Evolutionary conservation across 1,140 invertebrate species (phyloP).

Genomic region (Drosophila elegans): DNA sequence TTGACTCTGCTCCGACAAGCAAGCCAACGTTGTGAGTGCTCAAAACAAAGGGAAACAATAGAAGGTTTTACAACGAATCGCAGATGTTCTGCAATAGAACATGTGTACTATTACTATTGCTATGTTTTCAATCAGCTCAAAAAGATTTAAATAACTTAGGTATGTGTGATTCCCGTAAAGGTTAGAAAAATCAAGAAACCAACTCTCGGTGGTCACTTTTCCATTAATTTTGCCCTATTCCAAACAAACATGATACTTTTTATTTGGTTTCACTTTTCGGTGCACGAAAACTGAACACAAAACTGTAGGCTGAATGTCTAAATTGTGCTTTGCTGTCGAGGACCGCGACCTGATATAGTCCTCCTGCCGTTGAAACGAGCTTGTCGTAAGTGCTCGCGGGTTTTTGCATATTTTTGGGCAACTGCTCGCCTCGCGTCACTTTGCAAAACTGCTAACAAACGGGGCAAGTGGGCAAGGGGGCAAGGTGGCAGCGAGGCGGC

Average conservation of each 20-base stretch:
- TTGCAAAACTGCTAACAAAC: slow-evolving; percentile 42
- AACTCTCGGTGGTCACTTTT: neutral
- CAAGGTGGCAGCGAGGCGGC: no score
- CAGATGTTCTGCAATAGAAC: slow-evolving; percentile 18
- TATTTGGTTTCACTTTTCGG: slow-evolving; percentile 46
- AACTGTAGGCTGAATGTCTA: slow-evolving; percentile 56
- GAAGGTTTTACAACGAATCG: slow-evolving; percentile 17
- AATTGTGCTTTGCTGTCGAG: slow-evolving; percentile 44
- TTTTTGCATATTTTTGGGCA: slow-evolving; percentile 59
- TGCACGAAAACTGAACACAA: slow-evolving; percentile 29
- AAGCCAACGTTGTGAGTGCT: slow-evolving; percentile 33
- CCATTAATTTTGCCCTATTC: neutral
- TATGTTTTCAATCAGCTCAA: neutral
- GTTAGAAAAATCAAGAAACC: neutral
- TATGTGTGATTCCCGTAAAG: neutral
- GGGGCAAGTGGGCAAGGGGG: slow-evolving; percentile 13
- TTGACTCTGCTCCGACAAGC: slow-evolving; percentile 36
- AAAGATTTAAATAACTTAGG: no score
- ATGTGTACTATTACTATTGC: neutral
- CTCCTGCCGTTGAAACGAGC: slow-evolving; percentile 13
- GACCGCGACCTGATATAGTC: slow-evolving; percentile 17
- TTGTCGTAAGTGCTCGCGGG: slow-evolving; percentile 42
- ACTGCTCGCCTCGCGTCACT: slow-evolving; percentile 32
- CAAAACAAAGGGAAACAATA: slow-evolving; percentile 26
- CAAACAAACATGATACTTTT: slow-evolving; percentile 22